phyloP scores from a whole-genome alignment of 2,888 invertebrate genomes.

The Melinaea menophilus region DNA sequence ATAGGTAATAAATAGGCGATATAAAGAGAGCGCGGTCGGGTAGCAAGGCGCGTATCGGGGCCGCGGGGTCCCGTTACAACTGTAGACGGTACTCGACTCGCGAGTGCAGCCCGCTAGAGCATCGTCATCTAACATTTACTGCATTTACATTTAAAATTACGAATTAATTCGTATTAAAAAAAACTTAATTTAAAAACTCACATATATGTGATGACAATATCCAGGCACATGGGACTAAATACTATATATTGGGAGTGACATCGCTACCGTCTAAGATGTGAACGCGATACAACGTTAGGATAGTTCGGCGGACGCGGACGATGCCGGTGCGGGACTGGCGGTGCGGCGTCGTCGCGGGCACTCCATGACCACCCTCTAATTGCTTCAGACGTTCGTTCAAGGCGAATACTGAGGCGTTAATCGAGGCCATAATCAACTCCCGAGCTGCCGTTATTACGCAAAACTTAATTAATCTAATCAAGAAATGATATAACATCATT shows the following conservation, averaged over 20 bases:
- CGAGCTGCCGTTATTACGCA: constrained; percentile 15
- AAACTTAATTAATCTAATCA: constrained; percentile 23
- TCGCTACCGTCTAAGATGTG: not conserved
- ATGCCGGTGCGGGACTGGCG: constrained; percentile 9
- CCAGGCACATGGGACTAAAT: constrained; percentile 21
- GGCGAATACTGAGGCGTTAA: constrained; percentile 24
- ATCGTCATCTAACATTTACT: not conserved
- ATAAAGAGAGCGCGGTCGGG: constrained; percentile 6
- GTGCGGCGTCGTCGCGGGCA: constrained; percentile 9
- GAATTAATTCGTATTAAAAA: not conserved
- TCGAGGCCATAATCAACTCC: constrained; percentile 25
- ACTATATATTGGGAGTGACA: not conserved
- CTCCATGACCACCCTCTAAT: constrained; percentile 16
- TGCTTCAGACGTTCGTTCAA: constrained; percentile 27
- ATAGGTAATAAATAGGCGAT: no score
- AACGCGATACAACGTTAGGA: not conserved
- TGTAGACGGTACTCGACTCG: constrained; percentile 21
- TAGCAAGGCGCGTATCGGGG: constrained; percentile 29
- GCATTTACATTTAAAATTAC: not conserved
- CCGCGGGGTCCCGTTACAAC: constrained; percentile 34
- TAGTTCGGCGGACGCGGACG: constrained; percentile 8
- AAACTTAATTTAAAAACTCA: constrained; percentile 14
- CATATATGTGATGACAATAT: constrained; percentile 24
- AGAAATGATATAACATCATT: not conserved
- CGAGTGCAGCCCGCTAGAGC: constrained; percentile 6